Evolutionary conservation across 2,888 invertebrate species (phyloP).

Genomic region (Aspidiotus rigidus): DNA sequence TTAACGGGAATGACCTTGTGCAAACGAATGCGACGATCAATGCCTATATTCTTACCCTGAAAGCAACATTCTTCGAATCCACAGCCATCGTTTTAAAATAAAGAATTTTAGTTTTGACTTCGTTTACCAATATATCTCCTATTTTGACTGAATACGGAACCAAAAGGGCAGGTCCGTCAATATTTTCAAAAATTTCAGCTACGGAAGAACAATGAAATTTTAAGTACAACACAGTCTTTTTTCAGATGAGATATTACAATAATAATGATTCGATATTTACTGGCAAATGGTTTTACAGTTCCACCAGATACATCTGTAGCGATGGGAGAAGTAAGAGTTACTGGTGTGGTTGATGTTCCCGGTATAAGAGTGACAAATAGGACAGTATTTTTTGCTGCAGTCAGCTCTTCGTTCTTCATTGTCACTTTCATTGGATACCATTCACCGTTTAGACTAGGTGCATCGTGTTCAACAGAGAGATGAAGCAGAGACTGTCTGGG

Average conservation of each 20-base stretch:
- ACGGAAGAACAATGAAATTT: slow-evolving; percentile 38
- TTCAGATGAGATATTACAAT: too few species aligned
- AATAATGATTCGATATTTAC: too few species aligned
- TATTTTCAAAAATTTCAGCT: slow-evolving; percentile 50
- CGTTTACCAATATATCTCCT: slow-evolving; percentile 41
- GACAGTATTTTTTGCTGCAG: slow-evolving; percentile 8
- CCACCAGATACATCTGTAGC: too few species aligned
- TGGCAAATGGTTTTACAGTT: too few species aligned
- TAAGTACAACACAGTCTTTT: too few species aligned
- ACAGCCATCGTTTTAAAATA: slow-evolving; percentile 56
- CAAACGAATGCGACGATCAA: too few species aligned
- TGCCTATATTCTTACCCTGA: slow-evolving; percentile 46
- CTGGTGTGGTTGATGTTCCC: too few species aligned
- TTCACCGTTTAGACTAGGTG: slow-evolving; percentile 26
- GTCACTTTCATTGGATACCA: slow-evolving; percentile 24
- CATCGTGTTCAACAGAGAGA: slow-evolving; percentile 10
- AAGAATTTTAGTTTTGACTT: slow-evolving; percentile 44
- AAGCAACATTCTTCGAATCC: slow-evolving; percentile 51
- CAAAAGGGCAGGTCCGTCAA: slow-evolving; percentile 47
- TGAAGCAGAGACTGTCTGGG: slow-evolving; percentile 17
- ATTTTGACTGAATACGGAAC: slow-evolving; percentile 45
- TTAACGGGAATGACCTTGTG: too few species aligned
- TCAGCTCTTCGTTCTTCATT: slow-evolving; percentile 21
- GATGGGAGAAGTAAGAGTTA: too few species aligned
- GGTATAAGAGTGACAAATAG: slow-evolving; percentile 1